Conservation (phyloP, 2,113 vertebrate species). For the Lamprotornis superbus region DNA sequence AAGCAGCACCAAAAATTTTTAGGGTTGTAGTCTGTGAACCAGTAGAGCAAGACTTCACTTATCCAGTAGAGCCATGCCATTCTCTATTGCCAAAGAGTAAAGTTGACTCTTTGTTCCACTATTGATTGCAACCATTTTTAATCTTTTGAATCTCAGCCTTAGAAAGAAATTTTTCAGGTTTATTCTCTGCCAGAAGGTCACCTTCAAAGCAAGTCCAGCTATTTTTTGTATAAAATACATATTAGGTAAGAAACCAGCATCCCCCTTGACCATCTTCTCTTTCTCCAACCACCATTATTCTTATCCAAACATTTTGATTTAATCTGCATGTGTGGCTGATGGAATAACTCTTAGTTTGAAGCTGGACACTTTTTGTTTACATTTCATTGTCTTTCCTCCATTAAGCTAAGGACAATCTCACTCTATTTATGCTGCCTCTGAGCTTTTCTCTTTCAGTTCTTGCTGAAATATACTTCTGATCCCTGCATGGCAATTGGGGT, state of each 20-base stretch:
- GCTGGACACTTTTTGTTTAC: not conserved
- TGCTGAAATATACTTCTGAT: not conserved
- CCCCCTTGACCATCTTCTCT: not conserved
- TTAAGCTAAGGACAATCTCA: not conserved
- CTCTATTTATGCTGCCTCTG: slow-evolving; percentile 3
- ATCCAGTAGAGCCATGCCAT: not conserved
- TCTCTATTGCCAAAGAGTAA: not conserved
- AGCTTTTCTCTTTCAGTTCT: not conserved
- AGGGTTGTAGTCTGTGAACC: not conserved
- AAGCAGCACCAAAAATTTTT: not conserved
- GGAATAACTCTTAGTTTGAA: not conserved
- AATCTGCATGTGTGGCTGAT: not conserved
- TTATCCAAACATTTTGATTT: not conserved
- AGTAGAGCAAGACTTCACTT: not conserved
- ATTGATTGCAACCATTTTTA: not conserved
- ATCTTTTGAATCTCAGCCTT: not conserved
- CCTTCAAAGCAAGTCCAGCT: not conserved
- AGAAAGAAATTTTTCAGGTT: not conserved
- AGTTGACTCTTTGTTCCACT: not conserved
- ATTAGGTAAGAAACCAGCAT: not conserved
- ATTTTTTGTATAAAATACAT: not conserved
- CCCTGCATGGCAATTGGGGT: not conserved
- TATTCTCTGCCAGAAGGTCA: not conserved
- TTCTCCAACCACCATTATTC: not conserved
- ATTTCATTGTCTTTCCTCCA: not conserved